Base-by-base conservation (phyloP, 2,888 invertebrate species). In the Steinernema hermaphroditum region DNA sequence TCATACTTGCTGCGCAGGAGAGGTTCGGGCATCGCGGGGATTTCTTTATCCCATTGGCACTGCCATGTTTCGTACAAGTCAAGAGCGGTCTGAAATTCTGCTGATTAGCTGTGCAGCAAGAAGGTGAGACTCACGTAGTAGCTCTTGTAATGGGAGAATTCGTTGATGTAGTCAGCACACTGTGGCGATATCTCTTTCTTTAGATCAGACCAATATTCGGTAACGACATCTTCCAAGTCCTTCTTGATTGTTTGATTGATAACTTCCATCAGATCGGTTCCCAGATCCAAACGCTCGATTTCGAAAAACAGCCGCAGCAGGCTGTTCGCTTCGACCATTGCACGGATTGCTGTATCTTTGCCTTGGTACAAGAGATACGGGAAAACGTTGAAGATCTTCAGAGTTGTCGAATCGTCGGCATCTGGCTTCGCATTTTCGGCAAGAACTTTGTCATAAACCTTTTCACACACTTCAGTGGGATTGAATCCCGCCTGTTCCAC, bases 371-470 rank as follows among this genome's bases (percentile, higher is more conserved):
- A 27, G 4, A 54, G 27, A 16, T 24, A 54, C 14, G 54, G 54
- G 54, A 54, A 54, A 22, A 54, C 27, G 24, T 54, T 54, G 54
- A 54, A 54, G 27, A 54, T 54, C 54, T 54, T 54, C 22, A 54
- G 22, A 8, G 54, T 27, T 14, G 54, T 54, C 6, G 54, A 27
- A 8, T 54, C 54, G 54, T 54, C 54, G 2, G 54, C 54, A 22
- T 54, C 54, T 12, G 54, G 54, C 27, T 27, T 54, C 2, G 22
- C 24, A 16, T 54, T 54, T 4, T 22, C 54, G 24, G 22, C 24
- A 6, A 54, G 27, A 6, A 27, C 54, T 24, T 54, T 22, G 27
- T 54, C 54, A 27, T 54, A 54, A 4, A 54, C 54, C 6, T 8
- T 22, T 24, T 54, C 54, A 27, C 54, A 54, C 2, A 54, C 24